These are phyloP conservation scores for Diprion similis DNA, from an alignment of 1,140 invertebrate genomes.

Conservation along the genomic window DNA sequence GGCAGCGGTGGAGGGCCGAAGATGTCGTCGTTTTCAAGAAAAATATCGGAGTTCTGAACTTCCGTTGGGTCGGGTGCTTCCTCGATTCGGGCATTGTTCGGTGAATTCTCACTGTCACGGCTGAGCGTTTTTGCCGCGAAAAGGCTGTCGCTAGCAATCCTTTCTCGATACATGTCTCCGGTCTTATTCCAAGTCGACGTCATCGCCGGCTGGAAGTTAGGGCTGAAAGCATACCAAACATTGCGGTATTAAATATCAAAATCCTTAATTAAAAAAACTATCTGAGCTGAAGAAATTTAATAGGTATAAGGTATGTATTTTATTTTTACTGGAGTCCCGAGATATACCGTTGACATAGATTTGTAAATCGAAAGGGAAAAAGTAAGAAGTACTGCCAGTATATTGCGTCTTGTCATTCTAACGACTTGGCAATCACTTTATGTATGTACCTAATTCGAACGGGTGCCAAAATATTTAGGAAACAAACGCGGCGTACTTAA, in stretches of 20 bases:
- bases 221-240: conserved; percentile 29
- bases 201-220: conserved; percentile 39
- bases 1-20: conserved; percentile 50
- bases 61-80: not conserved
- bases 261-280: no score
- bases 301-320: no score
- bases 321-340: no score
- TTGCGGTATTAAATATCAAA: not conserved
- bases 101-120: conserved; percentile 22
- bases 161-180: conserved; percentile 47
- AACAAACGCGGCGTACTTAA: not conserved
- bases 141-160: conserved; percentile 43
- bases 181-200: conserved; percentile 43
- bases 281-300: no score
- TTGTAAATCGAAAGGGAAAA: no score
- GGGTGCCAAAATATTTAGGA: not conserved
- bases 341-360: no score
- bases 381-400: no score
- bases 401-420: no score
- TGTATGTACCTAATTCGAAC: not conserved
- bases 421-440: no score
- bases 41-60: conserved; percentile 14
- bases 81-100: conserved; percentile 8
- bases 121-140: conserved; percentile 26
- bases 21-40: conserved; percentile 40